These are phyloP conservation scores for Cryptotermes secundus DNA, from an alignment of 1,140 invertebrate species.

Conservation along the genomic window DNA sequence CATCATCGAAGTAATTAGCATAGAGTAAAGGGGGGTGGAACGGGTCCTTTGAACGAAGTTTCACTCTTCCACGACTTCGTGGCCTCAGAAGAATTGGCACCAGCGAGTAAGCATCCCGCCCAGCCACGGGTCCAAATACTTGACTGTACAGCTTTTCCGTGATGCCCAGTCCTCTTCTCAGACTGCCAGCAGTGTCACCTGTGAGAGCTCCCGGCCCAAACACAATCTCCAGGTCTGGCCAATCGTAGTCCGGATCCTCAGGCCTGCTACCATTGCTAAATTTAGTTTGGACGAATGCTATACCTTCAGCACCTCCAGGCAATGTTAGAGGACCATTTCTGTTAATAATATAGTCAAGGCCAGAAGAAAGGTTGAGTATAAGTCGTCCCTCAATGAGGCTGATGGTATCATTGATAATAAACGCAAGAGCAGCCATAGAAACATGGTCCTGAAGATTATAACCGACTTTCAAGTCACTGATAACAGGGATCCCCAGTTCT, in stretches of 20 bases:
- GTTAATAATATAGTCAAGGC: constrained; percentile 52
- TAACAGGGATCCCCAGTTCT: constrained; percentile 58
- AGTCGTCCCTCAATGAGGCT: constrained; percentile 39
- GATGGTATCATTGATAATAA: constrained; percentile 58
- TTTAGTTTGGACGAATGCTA: constrained; percentile 57
- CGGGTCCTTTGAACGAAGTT: constrained; percentile 65
- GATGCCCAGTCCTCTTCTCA: constrained; percentile 64
- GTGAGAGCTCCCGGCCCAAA: constrained; percentile 68
- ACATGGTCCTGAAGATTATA: constrained; percentile 79
- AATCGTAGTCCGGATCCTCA: constrained; percentile 60
- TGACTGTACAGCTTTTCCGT: constrained; percentile 63
- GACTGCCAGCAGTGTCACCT: constrained; percentile 65
- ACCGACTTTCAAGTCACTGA: constrained; percentile 73
- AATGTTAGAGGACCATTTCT: constrained; percentile 70
- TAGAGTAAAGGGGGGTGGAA: constrained; percentile 72
- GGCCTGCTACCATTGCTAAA: constrained; percentile 47
- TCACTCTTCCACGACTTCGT: constrained; percentile 66
- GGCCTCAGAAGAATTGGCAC: constrained; percentile 69
- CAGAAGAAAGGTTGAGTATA: constrained; percentile 39
- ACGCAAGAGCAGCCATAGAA: constrained; percentile 66
- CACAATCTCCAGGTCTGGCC: constrained; percentile 77
- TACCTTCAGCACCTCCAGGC: constrained; percentile 77
- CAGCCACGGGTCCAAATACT: constrained; percentile 67
- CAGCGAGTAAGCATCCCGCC: constrained; percentile 63
- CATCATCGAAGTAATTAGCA: constrained; percentile 75